A percentile compares a stretch with the other conserved stretches of the same genome.
Conservation (phyloP, 2,113 vertebrate species). For the Clinocottus analis region DNA sequence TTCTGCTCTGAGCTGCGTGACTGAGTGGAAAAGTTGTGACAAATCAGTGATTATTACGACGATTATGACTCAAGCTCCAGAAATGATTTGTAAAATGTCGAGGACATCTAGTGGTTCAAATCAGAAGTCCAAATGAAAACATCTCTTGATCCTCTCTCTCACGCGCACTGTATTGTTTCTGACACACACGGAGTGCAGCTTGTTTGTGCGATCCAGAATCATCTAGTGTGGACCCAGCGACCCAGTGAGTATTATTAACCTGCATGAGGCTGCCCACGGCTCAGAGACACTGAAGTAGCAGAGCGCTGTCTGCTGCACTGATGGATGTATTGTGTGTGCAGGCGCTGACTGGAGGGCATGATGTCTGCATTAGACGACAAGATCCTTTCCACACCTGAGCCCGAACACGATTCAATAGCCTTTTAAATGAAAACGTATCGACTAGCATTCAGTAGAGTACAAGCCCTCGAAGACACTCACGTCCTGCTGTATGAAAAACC, state of each 20-base stretch:
- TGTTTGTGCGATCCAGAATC: background rate
- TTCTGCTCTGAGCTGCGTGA: background rate
- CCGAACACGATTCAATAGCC: slow-evolving; percentile 25
- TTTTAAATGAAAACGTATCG: slow-evolving; percentile 52
- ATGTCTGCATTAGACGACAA: slow-evolving; percentile 37
- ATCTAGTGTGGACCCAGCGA: no score
- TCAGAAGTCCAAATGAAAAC: slow-evolving; percentile 3
- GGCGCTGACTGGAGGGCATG: slow-evolving; percentile 51
- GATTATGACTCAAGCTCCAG: background rate
- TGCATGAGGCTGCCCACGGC: slow-evolving; percentile 42
- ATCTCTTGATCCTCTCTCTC: background rate
- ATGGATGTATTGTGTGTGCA: slow-evolving; percentile 34
- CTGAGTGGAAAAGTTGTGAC: background rate
- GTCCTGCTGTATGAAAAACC: slow-evolving; percentile 26
- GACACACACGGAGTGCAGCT: background rate
- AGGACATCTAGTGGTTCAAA: slow-evolving; percentile 80
- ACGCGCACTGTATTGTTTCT: background rate
- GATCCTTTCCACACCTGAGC: slow-evolving; percentile 59
- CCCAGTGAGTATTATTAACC: slow-evolving; percentile 9
- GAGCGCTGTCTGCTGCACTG: slow-evolving; percentile 19
- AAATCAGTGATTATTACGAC: background rate
- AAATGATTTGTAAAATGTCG: slow-evolving; percentile 53
- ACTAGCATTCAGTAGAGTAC: slow-evolving; percentile 29
- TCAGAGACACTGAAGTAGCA: background rate
- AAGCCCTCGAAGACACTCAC: slow-evolving; percentile 2